Base-by-base conservation (phyloP, 1,140 invertebrate species). In the Neotoxoptera formosana region DNA sequence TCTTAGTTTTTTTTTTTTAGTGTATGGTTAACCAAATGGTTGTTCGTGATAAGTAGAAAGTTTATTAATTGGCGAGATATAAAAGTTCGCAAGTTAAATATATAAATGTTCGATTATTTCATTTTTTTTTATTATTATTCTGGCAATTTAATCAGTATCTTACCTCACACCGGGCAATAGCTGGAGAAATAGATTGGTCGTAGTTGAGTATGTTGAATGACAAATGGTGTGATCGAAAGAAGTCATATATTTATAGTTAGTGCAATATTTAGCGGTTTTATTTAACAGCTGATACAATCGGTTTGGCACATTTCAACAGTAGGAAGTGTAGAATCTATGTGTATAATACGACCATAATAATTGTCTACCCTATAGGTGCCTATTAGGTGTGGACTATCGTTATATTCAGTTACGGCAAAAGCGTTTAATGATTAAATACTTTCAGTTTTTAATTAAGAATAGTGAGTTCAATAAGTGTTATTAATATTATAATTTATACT, bases 31-130 rank as follows among this genome's bases (percentile, higher is more conserved):
- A 76, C n/a, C 60, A 76, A 76, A 76, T 76, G 60, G 60, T 76
- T 76, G n/a, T 76, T 76, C 14, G 60, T n/a, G 60, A 76, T 76
- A 76, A 76, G 14, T 14, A 1, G 60, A 76, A 76, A 76, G 60
- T 76, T 76, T 34, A 76, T 76, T 76, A 76, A 76, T 76, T 76
- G 60, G n/a, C n/a, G 17, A 76, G 60, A 76, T 76, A 67, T 67
- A 67, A 67, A 67, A 23, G 30, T n/a, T 76, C 6, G n/a, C n/a
- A 17, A n/a, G n/a, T 7, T 34, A n/a, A n/a, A 76, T 76, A n/a
- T n/a, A n/a, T n/a, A 67, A 7, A 30, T 67, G 6, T 67, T 67
- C 11, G 60, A n/a, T n/a, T 67, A 7, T n/a, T 67, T 67, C 4
- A 67, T 67, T 67, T 67, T 30, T 30, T 67, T 14, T 17, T 14